Base-by-base conservation (phyloP, 2,888 invertebrate species). In the Allolobophora icterica region DNA sequence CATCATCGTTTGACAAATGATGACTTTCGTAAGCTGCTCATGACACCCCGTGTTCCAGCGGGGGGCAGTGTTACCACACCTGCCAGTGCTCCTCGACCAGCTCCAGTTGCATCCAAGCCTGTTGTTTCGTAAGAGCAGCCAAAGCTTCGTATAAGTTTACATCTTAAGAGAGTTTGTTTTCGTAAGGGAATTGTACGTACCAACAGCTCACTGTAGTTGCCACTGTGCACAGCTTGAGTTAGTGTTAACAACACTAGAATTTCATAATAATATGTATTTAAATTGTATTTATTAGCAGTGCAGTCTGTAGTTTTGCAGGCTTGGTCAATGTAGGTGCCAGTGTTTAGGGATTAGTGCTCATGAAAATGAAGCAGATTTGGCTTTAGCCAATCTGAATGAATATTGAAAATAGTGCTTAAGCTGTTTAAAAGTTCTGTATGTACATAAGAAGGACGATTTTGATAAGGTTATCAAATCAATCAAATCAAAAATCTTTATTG, bases 11-110 rank as follows among this genome's bases (percentile, higher is more conserved):
- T 99, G 91, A 99, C 99, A 19, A 99, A 99, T 96, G 99, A 98
- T 95, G 99, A 99, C 96, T 99, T 99, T 95, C 97, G 99, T 91
- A 98, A 98, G 95, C 96, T 99, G 90, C 96, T 99, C 93, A 99
- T 99, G 97, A 99, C 99, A 0, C 99, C 99, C 0, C 96, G 98
- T 92, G 96, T 97, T 15, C 97, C 93, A 42, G 83, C 52, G 21
- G 58, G 71, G 6, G 34, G 71, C 45, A 90, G 34, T 52, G n/a
- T 83, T n/a, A n/a, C 84, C 0, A 42, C 34, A n/a, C 15, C 58
- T 30, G 4, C 91, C 17, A 52, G n/a, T 89, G 21, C 89, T 35
- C 33, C 83, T 89, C 40, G 92, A 38, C 89, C 90, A 11, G 87
- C 90, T 33, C 58, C 58, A n/a, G 40, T 38, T 34, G 33, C 90